These are phyloP conservation scores for Harpalus rufipes DNA, from an alignment of 2,888 invertebrate species.

Conservation along the genomic window DNA sequence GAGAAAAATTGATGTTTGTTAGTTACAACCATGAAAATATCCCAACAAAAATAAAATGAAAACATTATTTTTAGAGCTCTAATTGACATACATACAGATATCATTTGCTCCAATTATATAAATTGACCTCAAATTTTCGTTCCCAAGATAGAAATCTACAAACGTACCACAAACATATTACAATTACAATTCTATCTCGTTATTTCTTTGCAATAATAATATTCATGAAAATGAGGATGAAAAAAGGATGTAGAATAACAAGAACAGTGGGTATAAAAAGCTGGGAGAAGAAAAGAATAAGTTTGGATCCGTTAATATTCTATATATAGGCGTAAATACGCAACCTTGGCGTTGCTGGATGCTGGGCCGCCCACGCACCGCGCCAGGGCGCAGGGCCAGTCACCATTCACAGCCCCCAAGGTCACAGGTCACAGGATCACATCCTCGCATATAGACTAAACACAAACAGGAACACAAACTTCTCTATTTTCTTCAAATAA, in stretches of 20 bases:
- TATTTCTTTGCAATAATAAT: constrained; percentile 1
- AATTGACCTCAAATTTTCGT: too few relatives aligned
- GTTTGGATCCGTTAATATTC: constrained; percentile 50
- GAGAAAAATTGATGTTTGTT: too few relatives aligned
- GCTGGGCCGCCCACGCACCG: constrained; percentile 29
- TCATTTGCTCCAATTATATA: too few relatives aligned
- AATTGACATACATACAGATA: too few relatives aligned
- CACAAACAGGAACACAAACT: background rate
- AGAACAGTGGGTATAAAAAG: constrained; percentile 13
- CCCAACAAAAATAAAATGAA: background rate
- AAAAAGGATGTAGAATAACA: constrained; percentile 19
- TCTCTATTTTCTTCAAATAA: too few relatives aligned
- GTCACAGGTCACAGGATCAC: constrained; percentile 23
- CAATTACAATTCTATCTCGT: too few relatives aligned
- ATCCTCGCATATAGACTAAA: background rate
- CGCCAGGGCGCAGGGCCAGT: constrained; percentile 16
- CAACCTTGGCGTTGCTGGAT: constrained; percentile 17
- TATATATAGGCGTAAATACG: constrained; percentile 52
- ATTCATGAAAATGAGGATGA: too few relatives aligned
- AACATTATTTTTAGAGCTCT: background rate
- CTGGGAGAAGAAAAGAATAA: constrained; percentile 29
- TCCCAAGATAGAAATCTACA: too few relatives aligned
- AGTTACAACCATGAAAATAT: too few relatives aligned
- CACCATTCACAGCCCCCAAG: constrained; percentile 42
- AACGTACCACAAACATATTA: too few relatives aligned